Percentiles rank a stretch among this genome's conserved stretches.
Evolutionary conservation across 2,888 invertebrate genomes (phyloP).

Genomic region (Habrosyne pyritoides): DNA sequence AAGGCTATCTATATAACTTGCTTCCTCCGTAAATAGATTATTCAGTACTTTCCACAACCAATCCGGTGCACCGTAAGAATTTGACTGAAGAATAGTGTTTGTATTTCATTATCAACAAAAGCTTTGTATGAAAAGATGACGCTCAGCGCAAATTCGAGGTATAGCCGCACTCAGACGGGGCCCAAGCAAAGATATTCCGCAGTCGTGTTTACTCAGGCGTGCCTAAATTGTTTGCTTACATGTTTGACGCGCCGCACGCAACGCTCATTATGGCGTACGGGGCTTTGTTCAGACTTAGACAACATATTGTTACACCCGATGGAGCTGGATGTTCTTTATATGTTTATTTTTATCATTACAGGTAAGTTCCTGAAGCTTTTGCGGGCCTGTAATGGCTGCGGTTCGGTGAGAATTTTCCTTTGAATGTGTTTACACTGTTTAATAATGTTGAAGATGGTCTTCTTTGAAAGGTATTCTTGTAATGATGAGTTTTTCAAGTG

Average conservation of each 20-base stretch:
- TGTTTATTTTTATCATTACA: conserved; percentile 79
- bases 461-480: conserved; percentile 7
- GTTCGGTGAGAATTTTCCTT: conserved; percentile 68
- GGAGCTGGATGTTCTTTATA: conserved; percentile 73
- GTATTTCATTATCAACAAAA: conserved; percentile 81
- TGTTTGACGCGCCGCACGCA: conserved; percentile 82
- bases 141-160: conserved; percentile 72
- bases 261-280: conserved; percentile 78
- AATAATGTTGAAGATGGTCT: conserved; percentile 25
- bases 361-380: conserved; percentile 70
- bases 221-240: conserved; percentile 82
- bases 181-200: conserved; percentile 78
- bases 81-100: conserved; percentile 74
- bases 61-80: conserved; percentile 61
- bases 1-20: conserved; percentile 29
- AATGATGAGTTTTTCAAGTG: conserved; percentile 18
- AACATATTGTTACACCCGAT: conserved; percentile 78
- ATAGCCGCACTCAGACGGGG: conserved; percentile 69
- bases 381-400: conserved; percentile 62
- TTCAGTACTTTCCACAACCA: conserved; percentile 60
- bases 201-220: conserved; percentile 82
- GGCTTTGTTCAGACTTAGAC: conserved; percentile 79
- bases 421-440: conserved; percentile 49
- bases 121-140: conserved; percentile 76
- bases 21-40: conserved; percentile 42